Conservation (phyloP, 2,113 vertebrate genomes). For the Plestiodon gilberti region DNA sequence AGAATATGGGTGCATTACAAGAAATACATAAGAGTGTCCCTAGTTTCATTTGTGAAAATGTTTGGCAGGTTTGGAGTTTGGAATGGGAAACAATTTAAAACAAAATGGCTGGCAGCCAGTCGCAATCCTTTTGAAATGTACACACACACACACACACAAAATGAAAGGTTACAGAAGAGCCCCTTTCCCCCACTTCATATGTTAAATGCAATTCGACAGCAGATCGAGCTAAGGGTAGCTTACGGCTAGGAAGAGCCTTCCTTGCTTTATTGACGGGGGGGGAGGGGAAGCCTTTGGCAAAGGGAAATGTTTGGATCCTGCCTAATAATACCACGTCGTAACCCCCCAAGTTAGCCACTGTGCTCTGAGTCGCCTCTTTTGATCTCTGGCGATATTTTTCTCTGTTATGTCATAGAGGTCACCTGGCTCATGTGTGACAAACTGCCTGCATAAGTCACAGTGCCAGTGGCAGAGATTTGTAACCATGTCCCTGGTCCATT, state of each 20-base stretch:
- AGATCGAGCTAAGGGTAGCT: not conserved
- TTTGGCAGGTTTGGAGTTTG: not conserved
- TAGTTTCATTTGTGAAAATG: not conserved
- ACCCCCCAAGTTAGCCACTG: slow-evolving; percentile 63
- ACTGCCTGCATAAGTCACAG: slow-evolving; percentile 89
- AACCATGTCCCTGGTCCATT: slow-evolving; percentile 94
- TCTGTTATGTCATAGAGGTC: slow-evolving; percentile 88
- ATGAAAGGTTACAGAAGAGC: not conserved
- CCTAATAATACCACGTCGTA: not conserved
- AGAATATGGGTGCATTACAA: not conserved
- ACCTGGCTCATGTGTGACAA: slow-evolving; percentile 90
- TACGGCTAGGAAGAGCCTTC: not conserved
- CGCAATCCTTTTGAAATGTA: not conserved
- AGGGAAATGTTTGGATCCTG: slow-evolving; percentile 30
- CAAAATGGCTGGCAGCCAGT: not conserved
- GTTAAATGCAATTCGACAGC: not conserved
- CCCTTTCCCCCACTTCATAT: not conserved
- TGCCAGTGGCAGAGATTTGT: slow-evolving; percentile 95
- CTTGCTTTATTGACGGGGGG: accelerated
- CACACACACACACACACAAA: not conserved
- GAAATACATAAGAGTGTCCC: not conserved
- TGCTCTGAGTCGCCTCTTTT: slow-evolving; percentile 74
- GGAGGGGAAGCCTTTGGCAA: not conserved
- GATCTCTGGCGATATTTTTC: slow-evolving; percentile 80
- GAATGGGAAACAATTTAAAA: not conserved